phyloP scores from a whole-genome alignment of 2,888 invertebrate species.

The Glomeris marginata region DNA sequence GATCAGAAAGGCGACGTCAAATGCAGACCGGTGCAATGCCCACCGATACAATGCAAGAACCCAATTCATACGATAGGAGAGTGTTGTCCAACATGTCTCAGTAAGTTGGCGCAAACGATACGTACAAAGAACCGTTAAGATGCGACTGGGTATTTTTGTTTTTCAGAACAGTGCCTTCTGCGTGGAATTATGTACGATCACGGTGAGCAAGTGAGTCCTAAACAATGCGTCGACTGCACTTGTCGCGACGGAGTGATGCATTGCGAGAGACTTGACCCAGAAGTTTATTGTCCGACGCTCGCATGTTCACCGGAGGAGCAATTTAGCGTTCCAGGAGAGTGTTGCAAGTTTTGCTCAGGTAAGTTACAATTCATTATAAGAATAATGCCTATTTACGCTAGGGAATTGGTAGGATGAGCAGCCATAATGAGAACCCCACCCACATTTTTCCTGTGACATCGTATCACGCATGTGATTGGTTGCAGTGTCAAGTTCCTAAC shows the following conservation, averaged over 20 bases:
- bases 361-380: not conserved
- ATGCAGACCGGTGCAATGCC: constrained; percentile 69
- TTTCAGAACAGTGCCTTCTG: constrained; percentile 52
- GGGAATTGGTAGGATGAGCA: no score
- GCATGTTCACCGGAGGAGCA: constrained; percentile 60
- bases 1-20: constrained; percentile 64
- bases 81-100: constrained; percentile 73
- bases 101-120: constrained; percentile 40
- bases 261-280: constrained; percentile 55
- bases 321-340: constrained; percentile 67
- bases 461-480: no score
- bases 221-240: constrained; percentile 64
- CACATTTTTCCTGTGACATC: no score
- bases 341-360: constrained; percentile 85
- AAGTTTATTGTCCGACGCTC: constrained; percentile 57
- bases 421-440: no score
- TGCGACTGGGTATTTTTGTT: not conserved
- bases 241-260: constrained; percentile 69
- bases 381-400: no score
- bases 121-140: not conserved
- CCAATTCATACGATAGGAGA: constrained; percentile 59
- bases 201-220: constrained; percentile 55
- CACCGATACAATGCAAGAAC: constrained; percentile 58
- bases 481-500: no score
- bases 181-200: constrained; percentile 59